A percentile compares a stretch with the other conserved stretches of the same genome.
These are phyloP conservation scores for Smittia sp. DNA, from an alignment of 2,888 invertebrate species.

Conservation along the genomic window DNA sequence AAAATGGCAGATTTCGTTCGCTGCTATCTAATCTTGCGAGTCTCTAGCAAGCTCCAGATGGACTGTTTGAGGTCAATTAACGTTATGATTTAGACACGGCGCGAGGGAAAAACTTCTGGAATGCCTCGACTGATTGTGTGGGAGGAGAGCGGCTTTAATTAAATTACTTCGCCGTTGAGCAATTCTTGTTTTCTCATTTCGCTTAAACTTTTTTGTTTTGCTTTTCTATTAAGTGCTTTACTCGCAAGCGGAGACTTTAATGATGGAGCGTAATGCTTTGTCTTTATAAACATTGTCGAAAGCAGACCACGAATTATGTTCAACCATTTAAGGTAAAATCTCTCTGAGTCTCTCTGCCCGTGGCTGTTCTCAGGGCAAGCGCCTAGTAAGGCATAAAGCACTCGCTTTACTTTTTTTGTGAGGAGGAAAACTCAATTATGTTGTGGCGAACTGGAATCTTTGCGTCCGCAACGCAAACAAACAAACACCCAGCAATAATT, in stretches of 20 bases:
- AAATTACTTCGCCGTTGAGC: conserved; percentile 26
- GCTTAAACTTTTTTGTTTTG: not conserved
- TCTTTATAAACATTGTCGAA: conserved; percentile 25
- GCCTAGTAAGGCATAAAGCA: conserved; percentile 7
- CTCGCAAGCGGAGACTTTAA: not conserved
- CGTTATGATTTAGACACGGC: conserved; percentile 6
- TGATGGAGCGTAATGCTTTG: conserved; percentile 12
- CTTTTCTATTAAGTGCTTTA: conserved; percentile 26
- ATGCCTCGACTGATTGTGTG: conserved; percentile 12
- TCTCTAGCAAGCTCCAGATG: not conserved
- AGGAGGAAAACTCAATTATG: conserved; percentile 21
- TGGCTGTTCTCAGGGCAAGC: conserved; percentile 8
- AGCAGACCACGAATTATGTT: conserved; percentile 30
- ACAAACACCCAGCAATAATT: conserved; percentile 32
- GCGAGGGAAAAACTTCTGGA: conserved; percentile 7
- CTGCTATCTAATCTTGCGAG: not conserved
- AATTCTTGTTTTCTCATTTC: conserved; percentile 17
- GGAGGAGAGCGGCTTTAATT: conserved; percentile 32
- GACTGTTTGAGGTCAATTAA: not conserved
- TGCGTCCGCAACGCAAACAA: not conserved
- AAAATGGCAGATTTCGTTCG: not conserved
- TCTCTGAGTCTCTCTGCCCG: not conserved
- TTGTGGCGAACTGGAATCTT: conserved; percentile 17
- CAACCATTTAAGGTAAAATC: conserved; percentile 28
- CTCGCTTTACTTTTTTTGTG: not conserved